Percentiles rank a stretch among this genome's conserved stretches.
These are phyloP conservation scores for Amblyornis subalaris DNA, from an alignment of 2,113 vertebrate genomes.

Conservation along the genomic window DNA sequence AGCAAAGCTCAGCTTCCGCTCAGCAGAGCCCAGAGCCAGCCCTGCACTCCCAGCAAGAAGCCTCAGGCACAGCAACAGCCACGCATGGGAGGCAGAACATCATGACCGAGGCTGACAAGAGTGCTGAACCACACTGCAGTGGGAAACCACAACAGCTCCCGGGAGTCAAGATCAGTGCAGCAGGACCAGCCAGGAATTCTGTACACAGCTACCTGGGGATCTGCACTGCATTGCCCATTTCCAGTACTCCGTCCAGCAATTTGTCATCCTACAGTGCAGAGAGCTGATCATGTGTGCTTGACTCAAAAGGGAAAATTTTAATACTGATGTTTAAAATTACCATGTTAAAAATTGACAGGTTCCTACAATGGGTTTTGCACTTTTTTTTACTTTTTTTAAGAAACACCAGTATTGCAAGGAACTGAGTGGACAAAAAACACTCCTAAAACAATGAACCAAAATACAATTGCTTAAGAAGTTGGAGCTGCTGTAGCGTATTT, in stretches of 20 bases:
- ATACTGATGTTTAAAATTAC: background rate
- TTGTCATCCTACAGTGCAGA: background rate
- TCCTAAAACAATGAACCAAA: background rate
- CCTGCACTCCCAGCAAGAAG: background rate
- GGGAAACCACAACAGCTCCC: background rate
- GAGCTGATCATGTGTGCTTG: no score
- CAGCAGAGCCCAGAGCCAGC: background rate
- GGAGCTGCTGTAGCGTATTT: background rate
- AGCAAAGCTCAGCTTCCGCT: background rate
- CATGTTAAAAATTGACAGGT: background rate
- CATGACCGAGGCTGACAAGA: background rate
- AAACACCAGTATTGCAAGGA: background rate
- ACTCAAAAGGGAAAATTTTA: background rate
- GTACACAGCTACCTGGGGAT: background rate
- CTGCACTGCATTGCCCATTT: background rate
- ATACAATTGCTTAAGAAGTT: background rate
- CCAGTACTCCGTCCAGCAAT: background rate
- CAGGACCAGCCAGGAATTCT: background rate
- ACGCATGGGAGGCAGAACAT: background rate
- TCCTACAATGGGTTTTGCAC: background rate
- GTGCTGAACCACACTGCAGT: background rate
- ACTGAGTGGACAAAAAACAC: background rate
- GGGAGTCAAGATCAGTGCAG: background rate
- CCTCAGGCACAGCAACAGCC: background rate
- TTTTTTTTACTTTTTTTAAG: background rate